A percentile compares a stretch with the other conserved stretches of the same genome.
Conservation (phyloP, 1,140 invertebrate genomes). For the Colletes latitarsis region DNA sequence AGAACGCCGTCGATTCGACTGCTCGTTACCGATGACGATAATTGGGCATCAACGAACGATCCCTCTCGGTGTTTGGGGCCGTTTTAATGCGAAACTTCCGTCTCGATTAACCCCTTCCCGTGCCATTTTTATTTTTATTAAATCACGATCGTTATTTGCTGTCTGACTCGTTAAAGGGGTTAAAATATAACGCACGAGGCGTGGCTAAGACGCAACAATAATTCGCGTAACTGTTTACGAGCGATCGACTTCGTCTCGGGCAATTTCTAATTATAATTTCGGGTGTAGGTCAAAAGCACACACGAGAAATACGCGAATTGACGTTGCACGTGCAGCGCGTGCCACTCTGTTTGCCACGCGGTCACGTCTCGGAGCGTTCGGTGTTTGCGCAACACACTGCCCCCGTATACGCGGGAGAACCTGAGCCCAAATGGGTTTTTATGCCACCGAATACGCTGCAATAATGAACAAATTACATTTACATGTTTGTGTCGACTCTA, state of each 20-base stretch:
- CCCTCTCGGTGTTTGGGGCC: background rate
- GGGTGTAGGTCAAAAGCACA: constrained; percentile 61
- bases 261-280: constrained; percentile 74
- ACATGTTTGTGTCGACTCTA: too few species aligned
- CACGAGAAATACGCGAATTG: constrained; percentile 59
- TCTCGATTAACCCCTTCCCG: too few species aligned
- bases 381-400: constrained; percentile 62
- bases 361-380: constrained; percentile 74
- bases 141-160: too few species aligned
- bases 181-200: constrained; percentile 2
- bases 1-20: constrained; percentile 46
- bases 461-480: constrained; percentile 39
- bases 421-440: constrained; percentile 42
- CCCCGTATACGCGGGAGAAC: constrained; percentile 9
- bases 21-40: constrained; percentile 39
- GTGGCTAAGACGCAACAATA: too few species aligned
- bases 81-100: background rate
- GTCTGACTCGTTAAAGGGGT: too few species aligned
- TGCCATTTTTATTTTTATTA: too few species aligned
- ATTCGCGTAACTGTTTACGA: too few species aligned
- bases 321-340: constrained; percentile 72
- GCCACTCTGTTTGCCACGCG: constrained; percentile 72
- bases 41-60: constrained; percentile 27
- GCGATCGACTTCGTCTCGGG: background rate
- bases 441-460: constrained; percentile 26